Evolutionary conservation across 2,113 vertebrate genomes (phyloP).

Genomic region (Serilophus lunatus): DNA sequence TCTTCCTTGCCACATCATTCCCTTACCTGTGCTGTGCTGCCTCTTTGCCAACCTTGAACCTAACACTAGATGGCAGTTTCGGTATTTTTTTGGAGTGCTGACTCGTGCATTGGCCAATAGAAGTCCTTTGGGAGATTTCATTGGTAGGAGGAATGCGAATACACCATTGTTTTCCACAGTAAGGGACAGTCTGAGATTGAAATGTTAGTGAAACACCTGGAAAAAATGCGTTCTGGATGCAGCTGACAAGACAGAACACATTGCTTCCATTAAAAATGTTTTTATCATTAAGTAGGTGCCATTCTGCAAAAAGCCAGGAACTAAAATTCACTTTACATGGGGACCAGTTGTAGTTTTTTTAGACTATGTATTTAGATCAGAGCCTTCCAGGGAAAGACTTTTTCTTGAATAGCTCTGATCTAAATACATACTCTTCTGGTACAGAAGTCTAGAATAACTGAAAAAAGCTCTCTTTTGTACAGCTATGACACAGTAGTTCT

Average conservation of each 20-base stretch:
- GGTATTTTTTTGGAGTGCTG: rapidly evolving
- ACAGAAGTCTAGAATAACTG: background rate
- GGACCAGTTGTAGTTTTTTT: background rate
- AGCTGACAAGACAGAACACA: background rate
- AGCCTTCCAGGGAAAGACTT: background rate
- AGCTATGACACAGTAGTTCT: background rate
- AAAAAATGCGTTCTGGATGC: background rate
- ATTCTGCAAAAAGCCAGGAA: background rate
- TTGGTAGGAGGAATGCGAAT: background rate
- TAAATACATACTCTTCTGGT: background rate
- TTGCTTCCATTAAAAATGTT: background rate
- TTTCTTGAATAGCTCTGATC: background rate
- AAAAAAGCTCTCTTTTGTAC: background rate
- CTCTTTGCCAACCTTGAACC: background rate
- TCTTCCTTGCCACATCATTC: no score
- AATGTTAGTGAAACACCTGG: background rate
- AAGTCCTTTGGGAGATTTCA: background rate
- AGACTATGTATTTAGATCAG: background rate
- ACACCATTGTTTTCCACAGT: background rate
- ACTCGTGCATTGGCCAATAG: rapidly evolving
- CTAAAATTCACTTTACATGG: background rate
- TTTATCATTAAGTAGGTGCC: background rate
- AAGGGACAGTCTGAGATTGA: background rate
- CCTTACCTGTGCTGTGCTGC: background rate
- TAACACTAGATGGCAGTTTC: background rate